Evolutionary conservation across 2,797 vertebrate genomes (phyloP).

Genomic region (Cyclopterus lumpus): DNA sequence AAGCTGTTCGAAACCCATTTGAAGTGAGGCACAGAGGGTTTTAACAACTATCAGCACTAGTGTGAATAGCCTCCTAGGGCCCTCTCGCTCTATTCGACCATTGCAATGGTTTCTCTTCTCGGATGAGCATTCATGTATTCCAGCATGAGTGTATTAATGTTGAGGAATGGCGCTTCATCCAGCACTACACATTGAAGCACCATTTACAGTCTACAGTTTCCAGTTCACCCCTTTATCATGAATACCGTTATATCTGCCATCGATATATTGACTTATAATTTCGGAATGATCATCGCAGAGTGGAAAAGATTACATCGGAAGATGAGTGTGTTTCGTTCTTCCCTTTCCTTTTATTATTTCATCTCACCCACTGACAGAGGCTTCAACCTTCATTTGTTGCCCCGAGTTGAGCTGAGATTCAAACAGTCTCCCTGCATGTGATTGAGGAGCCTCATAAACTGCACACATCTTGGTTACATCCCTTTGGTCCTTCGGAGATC

Average conservation of each 20-base stretch:
- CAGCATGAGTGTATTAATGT: slow-evolving; percentile 55
- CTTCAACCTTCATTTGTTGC: slow-evolving; percentile 61
- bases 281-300: slow-evolving; percentile 26
- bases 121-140: slow-evolving; percentile 59
- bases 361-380: slow-evolving; percentile 58
- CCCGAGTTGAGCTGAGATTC: slow-evolving; percentile 56
- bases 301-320: slow-evolving; percentile 41
- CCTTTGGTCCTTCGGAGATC: slow-evolving; percentile 43
- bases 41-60: slow-evolving; percentile 75
- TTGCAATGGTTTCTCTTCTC: slow-evolving; percentile 62
- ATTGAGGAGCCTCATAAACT: slow-evolving; percentile 79
- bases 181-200: slow-evolving; percentile 28
- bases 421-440: slow-evolving; percentile 58
- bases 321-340: slow-evolving; percentile 18
- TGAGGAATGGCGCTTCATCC: slow-evolving; percentile 54
- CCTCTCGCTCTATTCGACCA: slow-evolving; percentile 62
- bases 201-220: slow-evolving; percentile 22
- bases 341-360: slow-evolving; percentile 59
- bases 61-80: slow-evolving; percentile 74
- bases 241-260: neutral
- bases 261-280: slow-evolving; percentile 26
- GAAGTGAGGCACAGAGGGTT: slow-evolving; percentile 73
- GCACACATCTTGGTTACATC: slow-evolving; percentile 60
- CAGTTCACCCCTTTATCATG: slow-evolving; percentile 21
- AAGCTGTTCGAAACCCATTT: slow-evolving; percentile 77